These are phyloP conservation scores for Podargus strigoides DNA, from an alignment of 2,797 vertebrate genomes.

Conservation along the genomic window DNA sequence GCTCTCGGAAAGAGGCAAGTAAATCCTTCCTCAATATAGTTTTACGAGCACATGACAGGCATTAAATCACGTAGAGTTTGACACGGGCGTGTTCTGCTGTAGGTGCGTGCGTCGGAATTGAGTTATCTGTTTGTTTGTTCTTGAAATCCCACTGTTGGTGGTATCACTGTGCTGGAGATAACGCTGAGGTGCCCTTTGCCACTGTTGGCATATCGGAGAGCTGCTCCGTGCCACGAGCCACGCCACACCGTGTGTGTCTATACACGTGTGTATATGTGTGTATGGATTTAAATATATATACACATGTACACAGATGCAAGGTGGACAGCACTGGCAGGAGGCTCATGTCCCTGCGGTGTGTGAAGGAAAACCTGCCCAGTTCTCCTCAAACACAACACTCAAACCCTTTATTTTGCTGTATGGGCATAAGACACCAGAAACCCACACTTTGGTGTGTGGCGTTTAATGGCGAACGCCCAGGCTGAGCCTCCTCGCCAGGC, in stretches of 20 bases:
- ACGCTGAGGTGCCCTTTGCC: rapidly evolving
- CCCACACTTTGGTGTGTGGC: rapidly evolving
- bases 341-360: constrained; percentile 72
- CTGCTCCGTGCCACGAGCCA: rapidly evolving
- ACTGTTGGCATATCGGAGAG: rapidly evolving
- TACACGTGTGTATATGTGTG: too few species aligned
- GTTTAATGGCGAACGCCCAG: rapidly evolving
- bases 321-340: constrained; percentile 79
- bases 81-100: rapidly evolving
- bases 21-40: not conserved
- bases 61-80: not conserved
- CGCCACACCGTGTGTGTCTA: too few species aligned
- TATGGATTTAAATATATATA: too few species aligned
- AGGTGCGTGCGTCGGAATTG: not conserved
- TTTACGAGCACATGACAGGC: not conserved
- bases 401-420: rapidly evolving
- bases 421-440: not conserved
- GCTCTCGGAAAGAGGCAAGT: constrained; percentile 76
- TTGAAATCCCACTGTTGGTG: not conserved
- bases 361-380: not conserved
- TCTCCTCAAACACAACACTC: not conserved
- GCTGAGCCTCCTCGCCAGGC: not conserved
- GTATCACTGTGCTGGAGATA: not conserved
- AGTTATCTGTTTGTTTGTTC: not conserved
- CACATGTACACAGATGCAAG: too few species aligned